Evolutionary conservation across 2,797 vertebrate genomes (phyloP).

Genomic region (Peromyscus melanophrys): DNA sequence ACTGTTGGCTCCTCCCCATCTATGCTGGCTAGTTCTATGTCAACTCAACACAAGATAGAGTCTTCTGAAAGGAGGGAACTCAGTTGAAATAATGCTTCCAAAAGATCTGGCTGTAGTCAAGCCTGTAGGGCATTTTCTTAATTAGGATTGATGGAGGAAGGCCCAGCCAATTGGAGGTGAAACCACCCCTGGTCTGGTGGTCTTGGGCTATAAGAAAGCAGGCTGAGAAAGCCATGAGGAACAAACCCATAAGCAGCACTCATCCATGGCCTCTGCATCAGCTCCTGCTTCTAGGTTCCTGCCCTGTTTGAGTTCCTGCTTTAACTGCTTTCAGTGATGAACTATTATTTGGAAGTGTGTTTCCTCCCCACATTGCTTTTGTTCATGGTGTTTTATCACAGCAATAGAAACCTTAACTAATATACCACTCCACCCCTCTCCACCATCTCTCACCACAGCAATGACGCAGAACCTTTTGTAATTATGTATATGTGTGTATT

Average conservation of each 20-base stretch:
- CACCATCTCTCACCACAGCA: background rate
- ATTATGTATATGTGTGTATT: background rate
- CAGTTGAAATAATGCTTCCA: too few relatives aligned
- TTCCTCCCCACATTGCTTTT: background rate
- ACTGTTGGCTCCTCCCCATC: background rate
- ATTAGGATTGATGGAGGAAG: background rate
- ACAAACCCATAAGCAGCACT: background rate
- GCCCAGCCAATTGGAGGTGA: background rate
- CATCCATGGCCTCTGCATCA: background rate
- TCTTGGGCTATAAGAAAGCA: background rate
- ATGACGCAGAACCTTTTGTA: background rate
- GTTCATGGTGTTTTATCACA: background rate
- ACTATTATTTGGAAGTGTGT: background rate
- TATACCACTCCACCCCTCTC: background rate
- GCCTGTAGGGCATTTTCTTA: background rate
- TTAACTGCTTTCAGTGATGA: background rate
- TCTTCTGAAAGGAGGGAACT: background rate
- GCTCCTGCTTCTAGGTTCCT: background rate
- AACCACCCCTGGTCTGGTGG: background rate
- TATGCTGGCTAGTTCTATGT: background rate
- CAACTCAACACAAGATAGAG: background rate
- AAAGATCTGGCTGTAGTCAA: background rate
- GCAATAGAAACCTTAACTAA: background rate
- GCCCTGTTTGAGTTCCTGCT: background rate
- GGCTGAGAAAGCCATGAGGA: background rate